Base-by-base conservation (phyloP, 1,140 invertebrate species). In the Ceratosolen solmsi region DNA sequence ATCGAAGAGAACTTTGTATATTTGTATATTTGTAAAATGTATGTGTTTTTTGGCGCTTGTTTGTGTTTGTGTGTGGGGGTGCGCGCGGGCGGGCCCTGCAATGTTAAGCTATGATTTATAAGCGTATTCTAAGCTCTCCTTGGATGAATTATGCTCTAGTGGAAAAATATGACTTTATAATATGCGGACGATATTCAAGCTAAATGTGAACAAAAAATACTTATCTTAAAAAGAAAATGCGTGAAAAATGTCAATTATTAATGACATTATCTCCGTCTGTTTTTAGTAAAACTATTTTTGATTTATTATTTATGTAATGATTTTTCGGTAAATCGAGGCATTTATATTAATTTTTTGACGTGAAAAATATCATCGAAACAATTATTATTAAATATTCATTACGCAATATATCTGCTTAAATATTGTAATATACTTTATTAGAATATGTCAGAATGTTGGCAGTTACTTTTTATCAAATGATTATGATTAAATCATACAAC, bases 71-170 rank as follows among this genome's bases (percentile, higher is more conserved):
- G 13, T 46, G 13, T 46, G 41, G 5, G 13, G 5, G 13, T 13
- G 41, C 13, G 13, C 5, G 41, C 41, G 13, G 5, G 41, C 13
- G 13, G 5, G 13, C 13, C 13, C 4, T 58, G 54, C 8, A 25
- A 22, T 58, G 22, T 58, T 58, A 58, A 58, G n/a, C 20, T 58
- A 58, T 58, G 54, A 58, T 58, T 58, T 58, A 58, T 58, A 58
- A 58, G 20, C 20, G 22, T 25, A 9, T 58, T 58, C n/a, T 58
- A 2, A n/a, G n/a, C 54, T 58, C n/a, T 58, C 22, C 54, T n/a
- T 58, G 17, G 17, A 58, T 58, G 54, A 58, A 58, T 58, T 58
- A 58, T 58, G 54, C n/a, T 25, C 54, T 22, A 7, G 15, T 3
- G 20, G n/a, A 58, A 58, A 58, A 58, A 58, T 58, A 58, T 58